Conservation (phyloP, 2,113 vertebrate genomes). For the Rhombomys opimus region DNA sequence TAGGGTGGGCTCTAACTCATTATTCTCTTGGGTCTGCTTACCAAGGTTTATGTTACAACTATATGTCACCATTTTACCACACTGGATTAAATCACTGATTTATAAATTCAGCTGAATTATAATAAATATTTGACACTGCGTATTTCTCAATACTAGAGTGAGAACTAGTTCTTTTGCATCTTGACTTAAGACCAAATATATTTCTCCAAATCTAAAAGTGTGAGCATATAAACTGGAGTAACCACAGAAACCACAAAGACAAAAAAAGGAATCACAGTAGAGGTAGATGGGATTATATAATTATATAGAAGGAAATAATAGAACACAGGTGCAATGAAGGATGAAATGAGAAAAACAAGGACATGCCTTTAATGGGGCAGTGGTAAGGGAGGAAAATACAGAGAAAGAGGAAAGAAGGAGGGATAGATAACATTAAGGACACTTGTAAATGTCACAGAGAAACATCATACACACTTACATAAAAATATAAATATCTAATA, state of each 20-base stretch:
- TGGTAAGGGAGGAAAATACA: neutral
- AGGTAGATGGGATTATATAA: neutral
- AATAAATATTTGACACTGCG: neutral
- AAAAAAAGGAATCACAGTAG: neutral
- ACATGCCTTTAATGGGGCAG: neutral
- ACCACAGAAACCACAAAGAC: neutral
- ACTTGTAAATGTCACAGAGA: neutral
- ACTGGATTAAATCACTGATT: neutral
- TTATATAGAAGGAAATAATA: neutral
- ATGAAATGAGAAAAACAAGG: neutral
- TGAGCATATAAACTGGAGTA: neutral
- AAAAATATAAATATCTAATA: neutral
- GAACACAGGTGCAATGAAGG: neutral
- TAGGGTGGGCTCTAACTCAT: neutral
- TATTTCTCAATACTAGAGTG: neutral
- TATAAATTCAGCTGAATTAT: neutral
- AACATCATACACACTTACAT: neutral
- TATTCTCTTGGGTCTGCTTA: neutral
- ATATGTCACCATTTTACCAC: neutral
- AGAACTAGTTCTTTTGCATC: neutral
- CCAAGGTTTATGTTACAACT: neutral
- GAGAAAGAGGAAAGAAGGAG: neutral
- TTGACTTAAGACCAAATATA: neutral
- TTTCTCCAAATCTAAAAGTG: neutral
- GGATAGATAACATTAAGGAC: neutral